These are phyloP conservation scores for Nanorana parkeri DNA, from an alignment of 2,113 vertebrate species.

Conservation along the genomic window DNA sequence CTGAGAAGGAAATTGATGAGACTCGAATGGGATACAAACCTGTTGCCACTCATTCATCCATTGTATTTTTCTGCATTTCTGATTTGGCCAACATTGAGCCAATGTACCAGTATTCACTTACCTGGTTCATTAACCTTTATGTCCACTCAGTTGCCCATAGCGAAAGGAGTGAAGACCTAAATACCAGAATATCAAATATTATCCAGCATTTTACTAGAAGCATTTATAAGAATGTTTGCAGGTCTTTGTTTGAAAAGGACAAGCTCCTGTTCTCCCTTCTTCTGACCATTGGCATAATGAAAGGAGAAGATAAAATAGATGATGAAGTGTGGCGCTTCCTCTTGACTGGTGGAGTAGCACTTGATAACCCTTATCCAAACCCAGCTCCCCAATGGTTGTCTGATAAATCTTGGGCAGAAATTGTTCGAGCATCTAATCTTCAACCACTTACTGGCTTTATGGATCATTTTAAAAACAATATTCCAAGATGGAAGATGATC, in stretches of 20 bases:
- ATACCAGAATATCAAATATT: constrained; percentile 79
- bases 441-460: constrained; percentile 73
- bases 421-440: constrained; percentile 83
- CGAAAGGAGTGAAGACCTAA: constrained; percentile 73
- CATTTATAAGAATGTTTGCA: constrained; percentile 89
- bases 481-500: constrained; percentile 78
- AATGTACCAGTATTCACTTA: constrained; percentile 93
- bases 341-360: constrained; percentile 86
- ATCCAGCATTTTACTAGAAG: constrained; percentile 82
- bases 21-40: constrained; percentile 91
- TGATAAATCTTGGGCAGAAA: constrained; percentile 88
- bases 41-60: constrained; percentile 86
- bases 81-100: constrained; percentile 91
- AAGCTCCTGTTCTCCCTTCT: constrained; percentile 92
- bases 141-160: constrained; percentile 83
- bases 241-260: constrained; percentile 93
- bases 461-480: constrained; percentile 72
- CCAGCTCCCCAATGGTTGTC: constrained; percentile 87
- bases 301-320: constrained; percentile 75
- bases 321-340: constrained; percentile 87
- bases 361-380: constrained; percentile 87
- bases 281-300: constrained; percentile 86
- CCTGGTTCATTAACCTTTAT: constrained; percentile 91
- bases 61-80: constrained; percentile 91
- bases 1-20: constrained; percentile 86